Evolutionary conservation across 2,113 vertebrate species (phyloP).

Genomic region (Chionodraco myersi): DNA sequence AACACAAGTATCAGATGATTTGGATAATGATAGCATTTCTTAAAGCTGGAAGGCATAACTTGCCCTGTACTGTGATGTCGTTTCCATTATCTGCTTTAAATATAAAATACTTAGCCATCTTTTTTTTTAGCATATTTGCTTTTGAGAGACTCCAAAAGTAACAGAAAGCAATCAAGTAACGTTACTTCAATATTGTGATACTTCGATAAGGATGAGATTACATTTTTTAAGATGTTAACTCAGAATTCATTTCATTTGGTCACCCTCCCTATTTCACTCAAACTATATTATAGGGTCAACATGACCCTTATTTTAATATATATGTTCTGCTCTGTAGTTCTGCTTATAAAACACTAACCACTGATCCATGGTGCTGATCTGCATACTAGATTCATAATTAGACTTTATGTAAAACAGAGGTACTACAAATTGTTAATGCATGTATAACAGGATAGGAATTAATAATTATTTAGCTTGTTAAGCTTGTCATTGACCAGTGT

Average conservation of each 20-base stretch:
- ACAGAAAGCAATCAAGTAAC: not conserved
- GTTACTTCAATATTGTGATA: not conserved
- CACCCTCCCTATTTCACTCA: not conserved
- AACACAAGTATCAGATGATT: not conserved
- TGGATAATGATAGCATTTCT: not conserved
- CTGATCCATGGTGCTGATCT: conserved; percentile 39
- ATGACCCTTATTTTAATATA: conserved; percentile 18
- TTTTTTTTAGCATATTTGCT: not conserved
- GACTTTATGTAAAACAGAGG: not conserved
- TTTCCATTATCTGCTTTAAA: not conserved
- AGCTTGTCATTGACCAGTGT: not conserved
- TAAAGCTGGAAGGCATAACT: not conserved
- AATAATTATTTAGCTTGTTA: conserved; percentile 5
- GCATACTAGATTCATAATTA: conserved; percentile 42
- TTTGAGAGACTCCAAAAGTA: not conserved
- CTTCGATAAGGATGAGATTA: not conserved
- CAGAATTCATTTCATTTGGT: too few relatives aligned
- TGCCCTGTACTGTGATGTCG: not conserved
- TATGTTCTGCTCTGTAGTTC: conserved; percentile 4
- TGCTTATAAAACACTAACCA: conserved; percentile 27
- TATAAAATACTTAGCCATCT: not conserved
- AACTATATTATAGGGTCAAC: conserved; percentile 11
- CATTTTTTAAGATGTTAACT: not conserved
- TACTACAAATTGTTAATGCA: conserved; percentile 1
- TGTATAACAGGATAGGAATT: conserved; percentile 23